phyloP scores from a whole-genome alignment of 2,113 vertebrate species.

The Oreochromis aureus region DNA sequence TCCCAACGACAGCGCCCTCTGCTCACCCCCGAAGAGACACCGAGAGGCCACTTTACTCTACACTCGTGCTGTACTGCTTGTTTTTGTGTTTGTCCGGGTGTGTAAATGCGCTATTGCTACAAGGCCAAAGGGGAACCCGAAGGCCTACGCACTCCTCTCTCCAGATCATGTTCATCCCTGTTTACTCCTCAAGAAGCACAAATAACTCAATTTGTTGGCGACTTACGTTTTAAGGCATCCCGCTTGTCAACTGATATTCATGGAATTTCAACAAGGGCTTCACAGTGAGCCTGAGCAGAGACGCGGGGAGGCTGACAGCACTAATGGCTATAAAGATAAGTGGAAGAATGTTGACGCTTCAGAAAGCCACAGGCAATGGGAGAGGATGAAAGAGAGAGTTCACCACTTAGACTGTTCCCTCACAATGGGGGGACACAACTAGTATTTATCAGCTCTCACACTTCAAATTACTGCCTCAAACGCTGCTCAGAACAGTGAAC shows the following conservation, averaged over 20 bases:
- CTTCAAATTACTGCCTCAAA: conserved; percentile 54
- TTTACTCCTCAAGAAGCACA: conserved; percentile 54
- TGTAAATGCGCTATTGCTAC: not conserved
- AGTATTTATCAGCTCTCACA: conserved; percentile 57
- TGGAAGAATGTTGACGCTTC: conserved; percentile 72
- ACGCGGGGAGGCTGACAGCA: conserved; percentile 65
- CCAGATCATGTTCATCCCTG: conserved; percentile 17
- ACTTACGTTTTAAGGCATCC: conserved; percentile 26
- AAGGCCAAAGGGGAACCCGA: conserved; percentile 23
- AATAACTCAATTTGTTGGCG: conserved; percentile 62
- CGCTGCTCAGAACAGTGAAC: conserved; percentile 21
- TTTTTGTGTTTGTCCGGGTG: not conserved
- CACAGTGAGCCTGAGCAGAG: conserved; percentile 73
- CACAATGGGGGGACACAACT: conserved; percentile 49
- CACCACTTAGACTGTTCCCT: conserved; percentile 57
- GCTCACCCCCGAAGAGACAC: not conserved
- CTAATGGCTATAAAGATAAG: conserved; percentile 79
- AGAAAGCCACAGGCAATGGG: conserved; percentile 70
- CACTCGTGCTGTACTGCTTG: not conserved
- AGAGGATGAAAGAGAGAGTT: conserved; percentile 63
- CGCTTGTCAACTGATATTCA: conserved; percentile 56
- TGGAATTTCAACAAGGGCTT: conserved; percentile 60
- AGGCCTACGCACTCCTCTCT: not conserved
- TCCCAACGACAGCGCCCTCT: not conserved
- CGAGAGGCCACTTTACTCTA: not conserved